Percentiles rank a stretch among this genome's conserved stretches.
Conservation (phyloP, 2,888 invertebrate species). For the Cheilosia grossa region DNA sequence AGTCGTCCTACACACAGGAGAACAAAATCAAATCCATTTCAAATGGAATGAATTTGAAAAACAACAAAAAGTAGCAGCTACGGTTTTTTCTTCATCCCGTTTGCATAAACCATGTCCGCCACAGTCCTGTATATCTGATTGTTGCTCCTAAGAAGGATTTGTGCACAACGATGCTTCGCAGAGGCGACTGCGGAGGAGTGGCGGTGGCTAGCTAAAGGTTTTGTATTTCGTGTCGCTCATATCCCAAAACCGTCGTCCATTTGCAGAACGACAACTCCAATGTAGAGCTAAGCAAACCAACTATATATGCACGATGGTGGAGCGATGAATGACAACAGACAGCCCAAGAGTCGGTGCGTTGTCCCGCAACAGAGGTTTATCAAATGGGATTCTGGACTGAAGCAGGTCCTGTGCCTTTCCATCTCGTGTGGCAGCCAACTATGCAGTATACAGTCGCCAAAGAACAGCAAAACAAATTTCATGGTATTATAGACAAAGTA, state of each 20-base stretch:
- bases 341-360: conserved; percentile 25
- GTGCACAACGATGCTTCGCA: conserved; percentile 21
- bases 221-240: conserved; percentile 56
- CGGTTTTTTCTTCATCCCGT: conserved; percentile 7
- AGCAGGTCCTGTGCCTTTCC: conserved; percentile 19
- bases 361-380: conserved; percentile 62
- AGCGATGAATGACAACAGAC: conserved; percentile 44
- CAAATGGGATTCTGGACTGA: conserved; percentile 67
- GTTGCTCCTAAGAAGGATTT: conserved; percentile 47
- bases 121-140: conserved; percentile 36
- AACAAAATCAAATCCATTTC: conserved; percentile 62
- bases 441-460: conserved; percentile 21
- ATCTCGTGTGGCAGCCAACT: background rate
- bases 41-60: conserved; percentile 60
- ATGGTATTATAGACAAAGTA: conserved; percentile 72
- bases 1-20: background rate
- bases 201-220: conserved; percentile 26
- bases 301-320: conserved; percentile 8
- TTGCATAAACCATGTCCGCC: conserved; percentile 11
- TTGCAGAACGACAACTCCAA: conserved; percentile 64
- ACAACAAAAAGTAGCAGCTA: conserved; percentile 29
- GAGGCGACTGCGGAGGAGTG: background rate
- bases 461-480: conserved; percentile 72
- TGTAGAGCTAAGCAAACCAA: conserved; percentile 65
- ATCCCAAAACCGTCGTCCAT: conserved; percentile 51